phyloP scores from a whole-genome alignment of 1,140 invertebrate genomes.

The Ruditapes philippinarum region DNA sequence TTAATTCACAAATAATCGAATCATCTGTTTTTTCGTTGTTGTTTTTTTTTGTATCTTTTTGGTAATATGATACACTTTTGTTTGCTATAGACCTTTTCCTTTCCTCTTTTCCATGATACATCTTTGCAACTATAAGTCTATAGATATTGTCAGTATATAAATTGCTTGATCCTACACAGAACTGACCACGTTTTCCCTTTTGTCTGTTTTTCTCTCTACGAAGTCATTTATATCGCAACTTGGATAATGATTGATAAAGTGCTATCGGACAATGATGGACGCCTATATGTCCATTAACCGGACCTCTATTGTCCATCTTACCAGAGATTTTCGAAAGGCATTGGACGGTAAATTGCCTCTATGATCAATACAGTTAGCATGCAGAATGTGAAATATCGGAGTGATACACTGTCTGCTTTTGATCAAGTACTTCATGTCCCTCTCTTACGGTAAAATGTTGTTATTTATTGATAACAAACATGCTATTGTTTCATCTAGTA shows the following conservation, averaged over 20 bases:
- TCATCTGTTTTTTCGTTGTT: no score
- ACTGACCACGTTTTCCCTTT: neutral
- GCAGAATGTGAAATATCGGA: neutral
- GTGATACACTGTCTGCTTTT: neutral
- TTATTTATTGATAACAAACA: neutral
- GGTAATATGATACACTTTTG: no score
- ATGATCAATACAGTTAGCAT: slow-evolving; percentile 3
- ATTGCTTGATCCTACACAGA: no score
- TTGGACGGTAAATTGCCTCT: neutral
- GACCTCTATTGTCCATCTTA: slow-evolving; percentile 4
- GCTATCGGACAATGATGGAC: slow-evolving; percentile 2
- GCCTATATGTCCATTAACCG: neutral
- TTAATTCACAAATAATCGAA: no score
- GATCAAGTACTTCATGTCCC: neutral
- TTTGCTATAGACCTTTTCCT: no score
- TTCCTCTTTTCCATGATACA: no score
- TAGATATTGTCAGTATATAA: no score
- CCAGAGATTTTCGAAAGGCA: neutral
- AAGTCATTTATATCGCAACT: neutral
- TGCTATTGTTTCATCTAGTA: neutral
- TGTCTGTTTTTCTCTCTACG: no score
- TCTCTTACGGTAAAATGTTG: neutral
- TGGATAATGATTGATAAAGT: neutral
- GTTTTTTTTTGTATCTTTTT: no score
- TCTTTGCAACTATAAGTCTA: no score